Evolutionary conservation across 2,797 vertebrate species (phyloP), one percentile per base, ranked within the genome.

Genomic region (Sebastes vulpes): DNA sequence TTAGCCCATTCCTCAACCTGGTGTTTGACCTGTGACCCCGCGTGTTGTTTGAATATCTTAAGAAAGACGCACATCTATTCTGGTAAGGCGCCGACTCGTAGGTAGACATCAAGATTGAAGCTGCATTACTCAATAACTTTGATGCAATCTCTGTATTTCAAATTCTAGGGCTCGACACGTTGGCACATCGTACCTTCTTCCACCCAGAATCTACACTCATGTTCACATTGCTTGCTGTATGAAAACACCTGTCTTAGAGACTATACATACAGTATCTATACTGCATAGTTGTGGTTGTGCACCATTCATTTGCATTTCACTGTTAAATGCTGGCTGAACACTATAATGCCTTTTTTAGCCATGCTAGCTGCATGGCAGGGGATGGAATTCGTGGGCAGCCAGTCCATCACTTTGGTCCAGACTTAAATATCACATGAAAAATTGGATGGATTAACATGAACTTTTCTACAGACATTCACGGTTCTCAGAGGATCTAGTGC

Each of bases 21-120:
- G 48, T 32, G 21, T 26, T 66, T 78, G 77, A 85, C 89, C 85
- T 86, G 50, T 81, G 74, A 86, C 73, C 78, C 63, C 6, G 9
- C 54, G 8, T 52, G 70, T 53, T 28, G 35, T 64, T 63, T 46
- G 4, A 58, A 18, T 10, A 31, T 46, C 16, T 48, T 48, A 48
- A 48, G 46, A 46, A 46, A 46, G 0, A 46, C 6, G 42, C 42
- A 16, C 42, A 46, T 46, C 6, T 46, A 46, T 46, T 52, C 14
- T n/a, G 35, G 16, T 21, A 11, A 73, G 23, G 31, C 6, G 0
- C 42, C 31, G 28, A 1, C 38, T 72, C 9, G 1, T 31, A 26
- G 10, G 14, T 2, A 11, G 64, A 59, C 12, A 1, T 25, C 28
- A 11, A 21, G 21, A 60, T 31, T 3, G 32, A 46, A 23, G 21